Percentiles rank a stretch among this genome's conserved stretches.
Evolutionary conservation across 2,113 vertebrate species (phyloP).

Genomic region (Thunnus thynnus): DNA sequence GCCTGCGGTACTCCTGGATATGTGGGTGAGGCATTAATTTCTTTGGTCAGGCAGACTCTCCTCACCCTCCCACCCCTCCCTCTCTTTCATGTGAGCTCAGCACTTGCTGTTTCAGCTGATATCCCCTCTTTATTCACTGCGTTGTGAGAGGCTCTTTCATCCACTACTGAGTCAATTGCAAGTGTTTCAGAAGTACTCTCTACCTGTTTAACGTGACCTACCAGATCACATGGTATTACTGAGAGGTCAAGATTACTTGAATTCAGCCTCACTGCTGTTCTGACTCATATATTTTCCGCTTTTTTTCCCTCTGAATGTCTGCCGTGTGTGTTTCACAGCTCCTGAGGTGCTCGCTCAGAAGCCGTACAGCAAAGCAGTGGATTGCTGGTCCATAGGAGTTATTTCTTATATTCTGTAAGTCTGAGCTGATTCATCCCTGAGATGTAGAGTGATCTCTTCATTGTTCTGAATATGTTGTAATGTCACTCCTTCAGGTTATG

Average conservation of each 20-base stretch:
- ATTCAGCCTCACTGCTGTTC: conserved; percentile 14
- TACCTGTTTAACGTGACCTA: conserved; percentile 60
- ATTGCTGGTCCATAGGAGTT: conserved; percentile 99
- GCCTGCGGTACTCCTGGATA: conserved; percentile 84
- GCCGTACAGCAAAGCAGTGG: conserved; percentile 98
- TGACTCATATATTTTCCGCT: conserved; percentile 10
- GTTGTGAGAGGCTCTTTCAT: conserved; percentile 72
- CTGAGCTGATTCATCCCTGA: neutral
- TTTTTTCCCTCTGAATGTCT: neutral
- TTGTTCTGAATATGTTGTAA: neutral
- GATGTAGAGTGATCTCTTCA: accelerated
- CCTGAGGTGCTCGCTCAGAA: conserved; percentile 98
- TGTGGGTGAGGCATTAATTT: conserved; percentile 73
- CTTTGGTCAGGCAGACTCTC: conserved; percentile 19
- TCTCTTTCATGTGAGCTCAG: conserved; percentile 53
- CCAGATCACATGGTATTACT: conserved; percentile 49
- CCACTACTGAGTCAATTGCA: conserved; percentile 66
- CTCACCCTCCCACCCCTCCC: neutral
- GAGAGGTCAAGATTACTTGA: conserved; percentile 69
- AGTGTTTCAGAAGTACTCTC: conserved; percentile 77
- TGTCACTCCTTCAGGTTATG: conserved; percentile 87
- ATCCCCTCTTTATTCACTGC: conserved; percentile 49
- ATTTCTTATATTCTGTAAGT: conserved; percentile 98
- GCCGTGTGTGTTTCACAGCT: conserved; percentile 80
- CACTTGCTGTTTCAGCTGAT: conserved; percentile 46